phyloP scores from a whole-genome alignment of 2,797 vertebrate species.

The Saxicola maurus region DNA sequence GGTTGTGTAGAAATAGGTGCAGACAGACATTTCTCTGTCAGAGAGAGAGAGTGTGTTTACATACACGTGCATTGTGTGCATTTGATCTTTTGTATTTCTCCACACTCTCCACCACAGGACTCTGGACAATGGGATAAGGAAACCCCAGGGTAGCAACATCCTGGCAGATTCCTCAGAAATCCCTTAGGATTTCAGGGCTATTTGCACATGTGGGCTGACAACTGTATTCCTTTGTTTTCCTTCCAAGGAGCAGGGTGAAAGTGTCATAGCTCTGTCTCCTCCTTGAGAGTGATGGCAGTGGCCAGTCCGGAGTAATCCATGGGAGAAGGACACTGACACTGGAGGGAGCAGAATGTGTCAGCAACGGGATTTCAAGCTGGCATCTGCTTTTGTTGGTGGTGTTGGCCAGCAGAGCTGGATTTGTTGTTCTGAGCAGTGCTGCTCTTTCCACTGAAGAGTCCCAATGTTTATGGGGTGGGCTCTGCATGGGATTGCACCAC shows the following conservation, averaged over 20 bases:
- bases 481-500: background rate
- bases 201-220: background rate
- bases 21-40: background rate
- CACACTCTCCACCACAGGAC: background rate
- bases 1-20: background rate
- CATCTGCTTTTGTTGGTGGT: background rate
- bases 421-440: background rate
- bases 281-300: background rate
- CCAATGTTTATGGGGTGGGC: accelerated
- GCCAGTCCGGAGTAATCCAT: background rate
- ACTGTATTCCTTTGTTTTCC: background rate
- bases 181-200: background rate
- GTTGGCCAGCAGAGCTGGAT: background rate
- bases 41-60: background rate
- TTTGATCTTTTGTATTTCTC: background rate
- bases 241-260: background rate
- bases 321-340: background rate
- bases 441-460: background rate
- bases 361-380: background rate
- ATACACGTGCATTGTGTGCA: background rate
- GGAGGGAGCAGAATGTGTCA: background rate
- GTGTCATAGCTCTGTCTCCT: background rate
- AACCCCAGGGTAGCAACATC: background rate
- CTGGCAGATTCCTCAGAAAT: background rate
- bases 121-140: background rate